These are phyloP conservation scores for Coremacera marginata DNA, from an alignment of 2,888 invertebrate genomes.

Conservation along the genomic window DNA sequence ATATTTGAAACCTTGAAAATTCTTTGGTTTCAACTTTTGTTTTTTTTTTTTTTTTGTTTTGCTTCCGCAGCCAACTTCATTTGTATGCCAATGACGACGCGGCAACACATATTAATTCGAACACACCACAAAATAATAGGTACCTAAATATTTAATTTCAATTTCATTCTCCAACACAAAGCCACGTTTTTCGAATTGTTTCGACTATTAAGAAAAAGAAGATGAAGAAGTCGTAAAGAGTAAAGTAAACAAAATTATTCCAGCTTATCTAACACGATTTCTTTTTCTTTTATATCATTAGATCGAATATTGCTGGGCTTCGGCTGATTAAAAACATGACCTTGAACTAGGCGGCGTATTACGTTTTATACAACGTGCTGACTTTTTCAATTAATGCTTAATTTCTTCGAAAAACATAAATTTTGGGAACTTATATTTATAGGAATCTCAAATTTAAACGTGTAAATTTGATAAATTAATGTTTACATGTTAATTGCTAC, in stretches of 20 bases:
- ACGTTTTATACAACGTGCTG: background rate
- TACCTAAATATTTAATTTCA: slow-evolving; percentile 4
- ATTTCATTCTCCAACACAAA: slow-evolving; percentile 12
- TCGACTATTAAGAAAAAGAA: background rate
- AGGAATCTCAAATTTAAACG: background rate
- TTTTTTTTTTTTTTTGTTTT: too few relatives aligned
- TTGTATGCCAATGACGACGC: slow-evolving; percentile 9
- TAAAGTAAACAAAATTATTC: background rate
- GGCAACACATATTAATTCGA: background rate
- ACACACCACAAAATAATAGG: background rate
- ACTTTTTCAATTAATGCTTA: too few relatives aligned
- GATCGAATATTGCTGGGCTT: background rate
- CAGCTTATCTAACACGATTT: background rate
- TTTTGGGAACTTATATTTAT: background rate
- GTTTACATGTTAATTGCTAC: too few relatives aligned
- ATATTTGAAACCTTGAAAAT: background rate
- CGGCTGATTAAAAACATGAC: slow-evolving; percentile 17
- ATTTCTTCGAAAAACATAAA: background rate
- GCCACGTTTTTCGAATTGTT: background rate
- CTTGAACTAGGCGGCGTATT: slow-evolving; percentile 17
- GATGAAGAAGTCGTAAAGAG: background rate
- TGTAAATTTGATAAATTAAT: too few relatives aligned
- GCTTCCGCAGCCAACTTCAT: slow-evolving; percentile 12
- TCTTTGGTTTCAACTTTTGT: slow-evolving; percentile 9
- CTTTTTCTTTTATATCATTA: background rate